Percentiles rank a stretch among this genome's conserved stretches.
Conservation (phyloP, 2,888 invertebrate species). For the Argyra leucocephala region DNA sequence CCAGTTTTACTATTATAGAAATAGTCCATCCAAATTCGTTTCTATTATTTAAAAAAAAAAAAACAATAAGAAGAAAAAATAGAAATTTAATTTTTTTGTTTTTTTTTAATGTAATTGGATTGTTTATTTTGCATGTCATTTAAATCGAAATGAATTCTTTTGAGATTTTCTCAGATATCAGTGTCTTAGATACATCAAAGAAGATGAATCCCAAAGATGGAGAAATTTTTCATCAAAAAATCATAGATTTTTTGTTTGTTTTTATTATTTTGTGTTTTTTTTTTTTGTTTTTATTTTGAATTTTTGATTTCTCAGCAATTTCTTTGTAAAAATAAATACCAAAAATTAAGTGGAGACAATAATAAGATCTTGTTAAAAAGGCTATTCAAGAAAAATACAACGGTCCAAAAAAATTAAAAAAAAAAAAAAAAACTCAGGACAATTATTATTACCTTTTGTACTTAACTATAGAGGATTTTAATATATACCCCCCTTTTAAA, state of each 20-base stretch:
- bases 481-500: too few relatives aligned
- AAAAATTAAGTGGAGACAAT: not conserved
- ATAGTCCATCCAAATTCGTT: not conserved
- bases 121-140: conserved; percentile 6
- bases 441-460: too few relatives aligned
- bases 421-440: too few relatives aligned
- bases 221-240: not conserved
- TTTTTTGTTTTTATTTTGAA: not conserved
- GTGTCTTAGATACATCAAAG: not conserved
- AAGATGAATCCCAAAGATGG: conserved; percentile 2
- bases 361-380: conserved; percentile 6
- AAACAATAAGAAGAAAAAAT: not conserved
- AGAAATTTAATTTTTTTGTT: not conserved
- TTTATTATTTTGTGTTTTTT: too few relatives aligned
- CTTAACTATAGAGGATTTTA: too few relatives aligned
- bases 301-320: not conserved
- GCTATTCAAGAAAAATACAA: not conserved
- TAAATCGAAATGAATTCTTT: not conserved
- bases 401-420: too few relatives aligned
- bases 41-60: not conserved
- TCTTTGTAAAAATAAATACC: not conserved
- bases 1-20: not conserved
- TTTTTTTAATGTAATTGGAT: not conserved
- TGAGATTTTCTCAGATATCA: not conserved
- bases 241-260: too few relatives aligned